phyloP scores from a whole-genome alignment of 1,140 invertebrate species.

The Trichonephila clavipes region DNA sequence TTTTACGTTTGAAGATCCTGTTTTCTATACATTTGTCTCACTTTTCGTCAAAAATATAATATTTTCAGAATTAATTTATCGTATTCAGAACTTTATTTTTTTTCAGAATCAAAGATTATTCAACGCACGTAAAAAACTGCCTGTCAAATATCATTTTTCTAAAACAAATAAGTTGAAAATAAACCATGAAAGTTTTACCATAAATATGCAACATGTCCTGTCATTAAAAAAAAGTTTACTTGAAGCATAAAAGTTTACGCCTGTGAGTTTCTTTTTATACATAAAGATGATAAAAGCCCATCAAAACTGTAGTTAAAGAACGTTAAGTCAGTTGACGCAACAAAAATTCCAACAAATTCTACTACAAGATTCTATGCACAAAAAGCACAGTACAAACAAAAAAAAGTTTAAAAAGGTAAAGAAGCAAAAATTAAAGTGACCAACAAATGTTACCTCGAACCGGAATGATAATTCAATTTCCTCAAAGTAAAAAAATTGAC shows the following conservation, averaged over 20 bases:
- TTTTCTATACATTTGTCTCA: too few species aligned
- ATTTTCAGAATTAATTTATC: too few species aligned
- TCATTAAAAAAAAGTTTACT: not conserved
- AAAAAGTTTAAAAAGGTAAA: not conserved
- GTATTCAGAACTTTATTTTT: too few species aligned
- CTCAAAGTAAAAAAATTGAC: not conserved
- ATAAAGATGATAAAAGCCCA: not conserved
- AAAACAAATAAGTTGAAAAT: not conserved
- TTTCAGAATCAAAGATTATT: too few species aligned
- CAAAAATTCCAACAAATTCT: not conserved
- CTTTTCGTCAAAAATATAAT: too few species aligned
- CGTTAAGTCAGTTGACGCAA: not conserved
- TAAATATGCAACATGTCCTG: not conserved
- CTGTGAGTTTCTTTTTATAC: not conserved
- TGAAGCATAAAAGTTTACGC: not conserved
- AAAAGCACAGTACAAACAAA: not conserved
- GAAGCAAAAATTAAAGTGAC: not conserved
- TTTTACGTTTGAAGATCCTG: too few species aligned
- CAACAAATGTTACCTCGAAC: not conserved
- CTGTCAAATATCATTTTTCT: too few species aligned
- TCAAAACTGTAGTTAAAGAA: not conserved
- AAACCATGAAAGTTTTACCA: not conserved
- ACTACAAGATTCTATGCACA: not conserved
- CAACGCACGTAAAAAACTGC: too few species aligned
- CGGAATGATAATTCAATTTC: not conserved